A percentile compares a stretch with the other conserved stretches of the same genome.
These are phyloP conservation scores for Pristionchus maxplancki DNA, from an alignment of 2,888 invertebrate species.

Conservation along the genomic window DNA sequence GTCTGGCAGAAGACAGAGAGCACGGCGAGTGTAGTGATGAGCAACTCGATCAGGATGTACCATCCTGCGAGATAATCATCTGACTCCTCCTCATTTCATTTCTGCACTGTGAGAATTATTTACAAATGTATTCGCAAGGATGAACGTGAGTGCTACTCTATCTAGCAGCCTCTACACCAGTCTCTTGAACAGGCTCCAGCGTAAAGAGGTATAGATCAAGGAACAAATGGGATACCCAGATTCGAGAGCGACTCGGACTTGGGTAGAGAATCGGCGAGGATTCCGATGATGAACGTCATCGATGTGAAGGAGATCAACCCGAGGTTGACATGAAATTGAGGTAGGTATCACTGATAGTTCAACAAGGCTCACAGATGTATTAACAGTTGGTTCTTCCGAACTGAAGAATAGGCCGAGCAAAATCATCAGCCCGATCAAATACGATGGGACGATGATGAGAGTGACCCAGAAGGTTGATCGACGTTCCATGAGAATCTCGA, in stretches of 20 bases:
- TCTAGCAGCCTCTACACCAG: too few species aligned
- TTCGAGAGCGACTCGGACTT: background rate
- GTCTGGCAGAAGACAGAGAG: background rate
- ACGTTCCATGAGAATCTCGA: slow-evolving; percentile 10
- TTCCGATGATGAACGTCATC: slow-evolving; percentile 39
- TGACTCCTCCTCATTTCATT: background rate
- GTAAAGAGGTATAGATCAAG: background rate
- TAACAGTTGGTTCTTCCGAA: background rate
- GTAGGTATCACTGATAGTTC: too few species aligned
- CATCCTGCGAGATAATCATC: background rate
- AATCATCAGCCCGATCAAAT: background rate
- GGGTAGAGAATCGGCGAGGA: background rate
- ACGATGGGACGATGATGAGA: slow-evolving; percentile 11
- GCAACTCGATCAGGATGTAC: slow-evolving; percentile 21
- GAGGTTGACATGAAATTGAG: background rate
- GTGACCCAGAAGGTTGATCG: slow-evolving; percentile 9
- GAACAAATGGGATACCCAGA: background rate
- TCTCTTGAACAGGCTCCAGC: background rate
- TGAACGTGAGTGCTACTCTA: too few species aligned
- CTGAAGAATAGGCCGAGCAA: slow-evolving; percentile 27
- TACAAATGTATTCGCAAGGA: background rate
- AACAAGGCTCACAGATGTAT: background rate
- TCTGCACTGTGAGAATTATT: background rate
- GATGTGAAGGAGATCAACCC: slow-evolving; percentile 37
- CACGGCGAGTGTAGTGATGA: background rate